These are phyloP conservation scores for Corapipo altera DNA, from an alignment of 2,113 vertebrate species.

Conservation along the genomic window DNA sequence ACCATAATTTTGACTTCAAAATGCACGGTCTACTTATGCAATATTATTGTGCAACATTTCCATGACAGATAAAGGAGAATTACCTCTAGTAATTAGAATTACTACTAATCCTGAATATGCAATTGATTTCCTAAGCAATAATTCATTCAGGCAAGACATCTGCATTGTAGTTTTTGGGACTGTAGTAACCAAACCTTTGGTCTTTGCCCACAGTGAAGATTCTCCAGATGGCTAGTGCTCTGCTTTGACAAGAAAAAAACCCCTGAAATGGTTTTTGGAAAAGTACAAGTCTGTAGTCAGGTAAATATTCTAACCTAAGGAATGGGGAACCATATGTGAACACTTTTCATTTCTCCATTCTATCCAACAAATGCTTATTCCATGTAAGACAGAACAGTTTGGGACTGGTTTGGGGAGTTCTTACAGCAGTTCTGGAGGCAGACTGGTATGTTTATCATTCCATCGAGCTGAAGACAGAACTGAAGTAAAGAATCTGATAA, in stretches of 20 bases:
- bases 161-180: not conserved
- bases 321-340: not conserved
- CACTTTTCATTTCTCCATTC: not conserved
- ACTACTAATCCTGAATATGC: not conserved
- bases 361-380: not conserved
- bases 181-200: not conserved
- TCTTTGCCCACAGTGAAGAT: not conserved
- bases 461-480: not conserved
- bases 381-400: not conserved
- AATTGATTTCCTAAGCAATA: not conserved
- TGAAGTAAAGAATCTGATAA: not conserved
- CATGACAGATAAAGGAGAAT: not conserved
- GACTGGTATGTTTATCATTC: not conserved
- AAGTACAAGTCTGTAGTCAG: not conserved
- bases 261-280: not conserved
- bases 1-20: not conserved
- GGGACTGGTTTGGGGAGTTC: not conserved
- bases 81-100: not conserved
- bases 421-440: not conserved
- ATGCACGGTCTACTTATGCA: not conserved
- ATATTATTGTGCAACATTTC: not conserved
- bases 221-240: not conserved
- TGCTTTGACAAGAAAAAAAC: not conserved
- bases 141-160: not conserved
- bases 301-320: not conserved